These are phyloP conservation scores for Amblyopsis hoosieri DNA, from an alignment of 2,797 vertebrate species.

Conservation along the genomic window DNA sequence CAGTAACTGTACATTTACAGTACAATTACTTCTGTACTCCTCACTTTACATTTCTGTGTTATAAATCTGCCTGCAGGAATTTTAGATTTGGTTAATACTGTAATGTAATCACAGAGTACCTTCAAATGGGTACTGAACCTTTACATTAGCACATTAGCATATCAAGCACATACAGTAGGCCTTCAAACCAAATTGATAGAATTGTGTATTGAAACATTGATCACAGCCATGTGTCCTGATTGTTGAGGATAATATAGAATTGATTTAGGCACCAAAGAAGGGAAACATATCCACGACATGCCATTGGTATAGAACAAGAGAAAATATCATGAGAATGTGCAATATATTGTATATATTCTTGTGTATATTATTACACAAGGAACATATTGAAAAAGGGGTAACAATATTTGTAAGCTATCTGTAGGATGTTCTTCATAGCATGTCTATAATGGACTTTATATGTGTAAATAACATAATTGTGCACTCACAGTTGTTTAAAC, in stretches of 20 bases:
- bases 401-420: no score
- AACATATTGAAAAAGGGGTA: neutral
- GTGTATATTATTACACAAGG: neutral
- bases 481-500: no score
- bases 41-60: no score
- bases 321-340: constrained; percentile 19
- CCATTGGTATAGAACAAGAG: constrained; percentile 21
- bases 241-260: constrained; percentile 70
- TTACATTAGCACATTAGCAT: neutral
- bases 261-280: constrained; percentile 62
- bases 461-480: no score
- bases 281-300: constrained; percentile 52
- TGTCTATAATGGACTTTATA: no score
- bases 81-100: no score
- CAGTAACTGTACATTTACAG: neutral
- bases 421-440: neutral
- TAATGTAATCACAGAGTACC: no score
- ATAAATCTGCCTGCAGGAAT: no score
- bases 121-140: no score
- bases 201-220: constrained; percentile 59
- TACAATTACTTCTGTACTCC: no score
- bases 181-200: constrained; percentile 21
- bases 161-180: neutral
- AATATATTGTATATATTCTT: neutral
- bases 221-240: constrained; percentile 52